Evolutionary conservation across 2,797 vertebrate species (phyloP).

Genomic region (Sus cebifrons): DNA sequence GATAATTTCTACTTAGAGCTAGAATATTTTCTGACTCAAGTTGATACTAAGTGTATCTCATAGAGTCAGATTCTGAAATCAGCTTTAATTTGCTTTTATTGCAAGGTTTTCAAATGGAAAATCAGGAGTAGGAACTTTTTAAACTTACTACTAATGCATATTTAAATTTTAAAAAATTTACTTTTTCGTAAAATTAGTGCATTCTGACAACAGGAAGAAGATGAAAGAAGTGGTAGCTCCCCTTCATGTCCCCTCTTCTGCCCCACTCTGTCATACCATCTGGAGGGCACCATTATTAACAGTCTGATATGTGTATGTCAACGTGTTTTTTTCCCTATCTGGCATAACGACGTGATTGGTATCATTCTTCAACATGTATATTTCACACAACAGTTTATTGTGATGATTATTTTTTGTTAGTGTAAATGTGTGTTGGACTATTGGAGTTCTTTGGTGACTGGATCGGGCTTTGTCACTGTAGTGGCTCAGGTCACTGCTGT

Average conservation of each 20-base stretch:
- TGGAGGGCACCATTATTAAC: neutral
- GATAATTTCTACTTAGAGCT: neutral
- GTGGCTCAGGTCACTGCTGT: too few relatives aligned
- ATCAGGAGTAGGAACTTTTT: neutral
- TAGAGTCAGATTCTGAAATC: neutral
- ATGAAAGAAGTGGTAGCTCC: neutral
- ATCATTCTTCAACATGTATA: neutral
- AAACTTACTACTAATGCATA: neutral
- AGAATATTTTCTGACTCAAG: neutral
- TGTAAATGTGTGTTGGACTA: neutral
- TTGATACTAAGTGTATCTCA: neutral
- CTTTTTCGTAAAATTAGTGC: neutral
- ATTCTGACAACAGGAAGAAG: neutral
- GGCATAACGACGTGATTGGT: neutral
- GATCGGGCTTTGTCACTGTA: too few relatives aligned
- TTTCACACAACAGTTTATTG: neutral
- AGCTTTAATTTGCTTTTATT: conserved; percentile 16
- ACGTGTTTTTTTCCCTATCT: neutral
- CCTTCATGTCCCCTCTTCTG: neutral
- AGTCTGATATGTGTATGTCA: neutral
- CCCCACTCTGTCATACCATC: neutral
- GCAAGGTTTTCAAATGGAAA: conserved; percentile 40
- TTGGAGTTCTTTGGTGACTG: too few relatives aligned
- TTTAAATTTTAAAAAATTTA: neutral
- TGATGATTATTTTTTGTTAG: conserved; percentile 44